These are phyloP conservation scores for Sylvicapra grimmia DNA, from an alignment of 2,113 vertebrate genomes.

Conservation along the genomic window DNA sequence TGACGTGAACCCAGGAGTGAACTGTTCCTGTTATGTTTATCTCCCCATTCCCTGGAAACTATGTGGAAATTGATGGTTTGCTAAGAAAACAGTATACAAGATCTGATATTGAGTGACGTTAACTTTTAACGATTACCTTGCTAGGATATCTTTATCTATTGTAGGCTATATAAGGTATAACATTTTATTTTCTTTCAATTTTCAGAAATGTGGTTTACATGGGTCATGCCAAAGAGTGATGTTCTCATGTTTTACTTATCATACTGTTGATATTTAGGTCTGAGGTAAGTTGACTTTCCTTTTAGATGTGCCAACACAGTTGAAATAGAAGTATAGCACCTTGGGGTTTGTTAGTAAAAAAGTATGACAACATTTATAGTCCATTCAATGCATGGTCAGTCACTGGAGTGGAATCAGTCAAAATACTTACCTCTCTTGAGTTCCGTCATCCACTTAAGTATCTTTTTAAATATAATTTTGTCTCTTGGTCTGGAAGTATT, in stretches of 20 bases:
- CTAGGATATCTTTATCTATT: not conserved
- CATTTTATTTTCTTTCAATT: not conserved
- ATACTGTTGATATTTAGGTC: not conserved
- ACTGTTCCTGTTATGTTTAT: not conserved
- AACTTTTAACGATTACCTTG: constrained; percentile 26
- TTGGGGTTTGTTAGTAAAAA: not conserved
- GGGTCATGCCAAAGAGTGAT: not conserved
- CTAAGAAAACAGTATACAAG: not conserved
- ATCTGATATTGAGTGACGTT: not conserved
- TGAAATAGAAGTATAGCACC: not conserved
- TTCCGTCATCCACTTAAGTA: not conserved
- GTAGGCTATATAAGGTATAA: constrained; percentile 9
- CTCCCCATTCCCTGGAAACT: not conserved
- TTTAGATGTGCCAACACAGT: not conserved
- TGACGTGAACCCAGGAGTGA: not conserved
- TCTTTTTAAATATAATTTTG: not conserved
- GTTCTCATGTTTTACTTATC: constrained; percentile 1
- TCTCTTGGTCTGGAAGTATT: not conserved
- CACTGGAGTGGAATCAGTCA: not conserved
- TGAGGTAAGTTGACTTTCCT: constrained; percentile 30
- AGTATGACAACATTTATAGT: not conserved
- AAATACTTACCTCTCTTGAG: not conserved
- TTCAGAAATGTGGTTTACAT: constrained; percentile 18
- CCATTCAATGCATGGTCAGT: not conserved
- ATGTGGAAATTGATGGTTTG: not conserved